Base-by-base conservation (phyloP, 1,140 invertebrate genomes). In the Triops cancriformis region DNA sequence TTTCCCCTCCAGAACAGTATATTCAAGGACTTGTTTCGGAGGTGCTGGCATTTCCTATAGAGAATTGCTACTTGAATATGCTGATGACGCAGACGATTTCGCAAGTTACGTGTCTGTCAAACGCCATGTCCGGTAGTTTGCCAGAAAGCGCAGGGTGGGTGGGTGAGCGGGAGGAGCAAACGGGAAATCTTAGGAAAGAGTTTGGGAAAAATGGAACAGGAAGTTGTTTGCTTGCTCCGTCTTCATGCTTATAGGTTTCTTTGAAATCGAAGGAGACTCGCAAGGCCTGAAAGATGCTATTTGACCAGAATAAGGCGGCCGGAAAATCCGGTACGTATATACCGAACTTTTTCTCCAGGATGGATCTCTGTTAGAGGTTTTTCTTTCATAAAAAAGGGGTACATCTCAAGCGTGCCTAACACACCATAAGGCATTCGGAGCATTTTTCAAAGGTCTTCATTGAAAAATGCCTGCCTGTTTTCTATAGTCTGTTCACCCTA, bases 221-320 rank as follows among this genome's bases (percentile, higher is more conserved):
- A 64, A 64, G 51, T 64, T 64, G 23, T 64, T 64, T 64, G 51
- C n/a, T 23, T 23, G 51, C 18, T 18, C 5, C 51, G 23, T 64
- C 51, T 64, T 64, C 43, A 45, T 45, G 43, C 51, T 64, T 64
- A 64, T 64, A 64, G 51, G 51, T 64, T 64, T 64, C 51, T 64
- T 64, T 64, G 51, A 64, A 64, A 64, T 18, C 51, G 51, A 64
- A 64, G 51, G 23, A 64, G 51, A 64, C 18, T n/a, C 51, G 14
- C 51, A 23, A 64, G 51, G 51, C 51, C 51, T 64, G 51, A 64
- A 64, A 18, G 51, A 64, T 64, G 51, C 51, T 64, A 64, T 64
- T n/a, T 18, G 51, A 14, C 51, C 51, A 37, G 51, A 64, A 23
- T 64, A 64, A 64, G 51, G 51, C 51, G 14, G 9, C 51, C 51